Conservation (phyloP, 1,140 invertebrate genomes). For the Campoletis sonorensis region DNA sequence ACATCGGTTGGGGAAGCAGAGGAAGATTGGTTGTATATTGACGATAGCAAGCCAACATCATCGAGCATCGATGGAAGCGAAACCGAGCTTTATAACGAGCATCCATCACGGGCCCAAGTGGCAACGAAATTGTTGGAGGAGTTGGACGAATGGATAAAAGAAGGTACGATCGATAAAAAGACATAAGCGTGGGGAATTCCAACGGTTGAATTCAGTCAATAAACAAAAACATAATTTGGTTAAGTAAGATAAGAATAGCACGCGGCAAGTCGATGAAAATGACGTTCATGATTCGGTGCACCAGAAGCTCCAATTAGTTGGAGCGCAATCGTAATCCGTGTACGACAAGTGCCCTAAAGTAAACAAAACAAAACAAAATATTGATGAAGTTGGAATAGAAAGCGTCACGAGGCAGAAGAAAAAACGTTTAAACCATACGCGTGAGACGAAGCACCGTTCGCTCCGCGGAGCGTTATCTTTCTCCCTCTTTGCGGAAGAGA, state of each 20-base stretch:
- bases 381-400: background rate
- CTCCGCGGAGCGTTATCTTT: background rate
- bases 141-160: slow-evolving; percentile 73
- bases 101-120: slow-evolving; percentile 68
- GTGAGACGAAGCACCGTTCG: background rate
- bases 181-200: too few species aligned
- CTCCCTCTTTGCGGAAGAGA: slow-evolving; percentile 2
- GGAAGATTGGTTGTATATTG: slow-evolving; percentile 65
- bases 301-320: background rate
- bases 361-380: background rate
- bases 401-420: slow-evolving; percentile 7
- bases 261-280: background rate
- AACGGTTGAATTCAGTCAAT: too few species aligned
- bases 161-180: slow-evolving; percentile 61
- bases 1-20: slow-evolving; percentile 58
- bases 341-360: background rate
- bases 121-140: slow-evolving; percentile 70
- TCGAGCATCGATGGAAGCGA: slow-evolving; percentile 58
- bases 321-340: background rate
- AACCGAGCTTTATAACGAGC: slow-evolving; percentile 57
- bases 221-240: too few species aligned
- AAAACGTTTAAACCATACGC: background rate
- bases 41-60: slow-evolving; percentile 63
- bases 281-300: background rate
- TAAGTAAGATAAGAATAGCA: too few species aligned